Base-by-base conservation (phyloP, 2,888 invertebrate genomes). In the Colostygia pectinataria region DNA sequence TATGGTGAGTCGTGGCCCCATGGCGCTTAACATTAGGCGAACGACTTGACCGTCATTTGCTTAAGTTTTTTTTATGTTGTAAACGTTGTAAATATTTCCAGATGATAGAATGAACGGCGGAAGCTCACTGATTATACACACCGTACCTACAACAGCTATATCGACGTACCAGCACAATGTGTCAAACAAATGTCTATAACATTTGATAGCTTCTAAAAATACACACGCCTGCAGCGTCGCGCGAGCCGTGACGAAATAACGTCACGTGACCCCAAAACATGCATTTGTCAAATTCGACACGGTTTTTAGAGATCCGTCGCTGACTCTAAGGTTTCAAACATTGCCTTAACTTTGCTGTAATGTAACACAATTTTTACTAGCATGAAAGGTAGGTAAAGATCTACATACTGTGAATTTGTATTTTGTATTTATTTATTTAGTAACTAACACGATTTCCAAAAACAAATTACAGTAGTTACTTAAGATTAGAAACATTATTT, bases 181-280 rank as follows among this genome's bases (percentile, higher is more conserved):
- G 44, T 48, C 24, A 44, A 37, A 43, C 40, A 41, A 53, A 44
- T 53, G 40, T 44, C 63, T 64, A 68, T 66, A 67, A 68, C 54
- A 53, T 66, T 71, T 71, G 68, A 71, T 73, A 70, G 65, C 63
- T 61, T 49, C 66, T 63, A 68, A 68, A 74, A 68, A 67, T 71
- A 72, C 36, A 33, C 52, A 54, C 55, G 61, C 64, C n/a, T 61
- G 57, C 63, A 63, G 34, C 61, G 66, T 59, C 61, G 66, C 63
- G 57, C 71, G 63, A 56, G 59, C 71, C 80, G 75, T 71, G 70
- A 57, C 78, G 46, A 77, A 85, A 80, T 65, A 61, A 49, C 65
- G 85, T 79, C 87, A 83, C 85, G 88, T 87, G 87, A 33, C 78
- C 81, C 81, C 80, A 80, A 84, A 89, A 86, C 86, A 88, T 68